A percentile compares a stretch with the other conserved stretches of the same genome.
phyloP scores from a whole-genome alignment of 2,888 invertebrate genomes.

The Drosophila anomalipes region DNA sequence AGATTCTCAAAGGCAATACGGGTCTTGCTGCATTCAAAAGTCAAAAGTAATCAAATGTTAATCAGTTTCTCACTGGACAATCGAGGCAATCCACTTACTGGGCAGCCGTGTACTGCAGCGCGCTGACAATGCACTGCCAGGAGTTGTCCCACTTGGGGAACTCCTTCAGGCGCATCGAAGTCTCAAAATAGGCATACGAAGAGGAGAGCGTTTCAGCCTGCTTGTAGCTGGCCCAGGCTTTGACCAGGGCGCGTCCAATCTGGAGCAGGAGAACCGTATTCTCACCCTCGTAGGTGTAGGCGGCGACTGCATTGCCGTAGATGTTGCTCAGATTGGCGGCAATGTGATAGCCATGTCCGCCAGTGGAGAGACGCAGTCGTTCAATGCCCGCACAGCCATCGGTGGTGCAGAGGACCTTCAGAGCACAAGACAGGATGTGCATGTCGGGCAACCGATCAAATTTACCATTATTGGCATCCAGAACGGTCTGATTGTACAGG shows the following conservation, averaged over 20 bases:
- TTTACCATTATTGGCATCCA: constrained; percentile 92
- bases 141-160: constrained; percentile 80
- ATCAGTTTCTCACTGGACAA: not conserved
- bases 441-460: constrained; percentile 92
- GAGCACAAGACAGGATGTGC: constrained; percentile 94
- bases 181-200: constrained; percentile 89
- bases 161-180: constrained; percentile 43
- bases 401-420: constrained; percentile 93
- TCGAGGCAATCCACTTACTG: constrained; percentile 78
- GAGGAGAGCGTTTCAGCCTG: constrained; percentile 87
- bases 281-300: constrained; percentile 98
- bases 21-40: constrained; percentile 87
- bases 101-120: constrained; percentile 86
- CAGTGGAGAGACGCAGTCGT: constrained; percentile 94
- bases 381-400: constrained; percentile 92
- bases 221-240: constrained; percentile 89
- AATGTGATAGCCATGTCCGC: constrained; percentile 97
- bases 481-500: constrained; percentile 92
- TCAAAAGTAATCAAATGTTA: constrained; percentile 10
- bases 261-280: constrained; percentile 97
- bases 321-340: constrained; percentile 93
- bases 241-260: constrained; percentile 93
- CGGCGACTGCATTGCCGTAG: constrained; percentile 93
- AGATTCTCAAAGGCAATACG: constrained; percentile 89
- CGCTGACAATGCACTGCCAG: constrained; percentile 84